Conservation (phyloP, 2,113 vertebrate genomes). For the Megaleporinus macrocephalus region DNA sequence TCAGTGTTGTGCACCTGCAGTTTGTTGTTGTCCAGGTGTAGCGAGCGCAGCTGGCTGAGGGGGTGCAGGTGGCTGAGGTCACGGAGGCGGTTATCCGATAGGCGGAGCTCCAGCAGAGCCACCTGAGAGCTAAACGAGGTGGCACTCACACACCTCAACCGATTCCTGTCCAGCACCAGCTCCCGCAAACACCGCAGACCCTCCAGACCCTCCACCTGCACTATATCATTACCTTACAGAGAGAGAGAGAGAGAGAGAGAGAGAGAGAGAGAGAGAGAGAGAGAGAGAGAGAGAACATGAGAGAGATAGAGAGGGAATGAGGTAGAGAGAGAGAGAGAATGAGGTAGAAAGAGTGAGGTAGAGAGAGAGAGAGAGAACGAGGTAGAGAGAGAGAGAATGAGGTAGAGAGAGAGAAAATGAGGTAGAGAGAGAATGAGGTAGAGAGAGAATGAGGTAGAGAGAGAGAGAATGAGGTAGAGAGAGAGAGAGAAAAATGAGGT, state of each 20-base stretch:
- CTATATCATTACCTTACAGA: conserved; percentile 83
- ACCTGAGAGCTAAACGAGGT: conserved; percentile 80
- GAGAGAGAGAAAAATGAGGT: too few species aligned
- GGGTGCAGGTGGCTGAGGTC: conserved; percentile 80
- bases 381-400: too few species aligned
- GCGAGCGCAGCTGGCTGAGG: conserved; percentile 79
- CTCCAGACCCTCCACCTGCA: conserved; percentile 85
- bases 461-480: not conserved
- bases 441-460: not conserved
- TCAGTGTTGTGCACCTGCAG: conserved; percentile 78
- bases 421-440: not conserved
- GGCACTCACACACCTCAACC: conserved; percentile 77
- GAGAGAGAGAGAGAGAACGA: too few species aligned
- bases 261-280: not conserved
- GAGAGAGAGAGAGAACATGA: not conserved
- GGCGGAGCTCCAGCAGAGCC: conserved; percentile 77
- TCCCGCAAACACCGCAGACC: conserved; percentile 79
- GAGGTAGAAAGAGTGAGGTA: not conserved
- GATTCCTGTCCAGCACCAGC: conserved; percentile 84
- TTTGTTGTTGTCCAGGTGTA: conserved; percentile 85
- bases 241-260: conserved; percentile 25
- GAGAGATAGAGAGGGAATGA: not conserved
- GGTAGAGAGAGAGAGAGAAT: not conserved
- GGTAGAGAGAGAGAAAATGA: too few species aligned
- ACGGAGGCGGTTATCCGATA: conserved; percentile 83